These are phyloP conservation scores for Osmoderma eremita DNA, from an alignment of 2,888 invertebrate genomes.

Conservation along the genomic window DNA sequence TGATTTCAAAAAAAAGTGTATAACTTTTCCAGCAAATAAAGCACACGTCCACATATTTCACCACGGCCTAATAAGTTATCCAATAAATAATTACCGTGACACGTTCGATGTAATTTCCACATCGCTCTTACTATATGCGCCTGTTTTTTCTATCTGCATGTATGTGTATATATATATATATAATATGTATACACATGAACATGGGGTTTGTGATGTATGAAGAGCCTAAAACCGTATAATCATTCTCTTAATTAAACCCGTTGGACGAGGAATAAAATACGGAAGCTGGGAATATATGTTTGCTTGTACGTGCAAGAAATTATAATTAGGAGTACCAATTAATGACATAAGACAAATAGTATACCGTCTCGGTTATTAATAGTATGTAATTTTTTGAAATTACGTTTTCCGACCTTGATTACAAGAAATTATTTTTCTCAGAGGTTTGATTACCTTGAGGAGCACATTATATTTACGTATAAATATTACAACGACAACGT, in stretches of 20 bases:
- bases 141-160: no score
- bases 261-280: constrained; percentile 1
- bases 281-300: constrained; percentile 9
- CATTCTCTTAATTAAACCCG: constrained; percentile 25
- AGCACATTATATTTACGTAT: no score
- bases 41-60: constrained; percentile 35
- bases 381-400: background rate
- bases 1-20: constrained; percentile 34
- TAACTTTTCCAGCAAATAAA: constrained; percentile 37
- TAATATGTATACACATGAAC: background rate
- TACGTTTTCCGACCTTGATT: no score
- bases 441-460: no score
- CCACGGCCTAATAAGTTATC: constrained; percentile 34
- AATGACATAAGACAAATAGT: constrained; percentile 6
- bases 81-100: constrained; percentile 35
- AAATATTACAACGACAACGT: no score
- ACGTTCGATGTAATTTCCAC: constrained; percentile 19
- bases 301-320: background rate
- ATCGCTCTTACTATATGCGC: background rate
- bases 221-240: constrained; percentile 5
- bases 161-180: no score
- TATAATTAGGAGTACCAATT: background rate
- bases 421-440: no score
- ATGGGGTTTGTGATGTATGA: background rate
- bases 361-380: background rate